phyloP scores from a whole-genome alignment of 2,888 invertebrate species.

The Cephus spinipes region DNA sequence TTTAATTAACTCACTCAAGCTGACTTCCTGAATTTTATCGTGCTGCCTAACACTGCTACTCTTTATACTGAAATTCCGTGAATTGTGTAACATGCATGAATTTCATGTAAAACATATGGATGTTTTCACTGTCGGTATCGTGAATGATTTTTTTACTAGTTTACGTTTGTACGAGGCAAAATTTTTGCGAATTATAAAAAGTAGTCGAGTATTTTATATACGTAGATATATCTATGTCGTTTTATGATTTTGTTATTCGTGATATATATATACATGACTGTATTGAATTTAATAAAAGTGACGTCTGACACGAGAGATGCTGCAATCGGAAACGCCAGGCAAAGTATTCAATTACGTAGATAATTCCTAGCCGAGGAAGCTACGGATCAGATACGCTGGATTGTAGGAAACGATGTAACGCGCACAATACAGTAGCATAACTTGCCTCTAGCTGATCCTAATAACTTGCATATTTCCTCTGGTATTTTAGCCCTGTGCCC shows the following conservation, averaged over 20 bases:
- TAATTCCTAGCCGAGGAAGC: neutral
- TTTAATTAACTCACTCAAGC: neutral
- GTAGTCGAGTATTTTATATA: neutral
- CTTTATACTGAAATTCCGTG: neutral
- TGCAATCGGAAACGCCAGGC: neutral
- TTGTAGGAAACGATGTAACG: neutral
- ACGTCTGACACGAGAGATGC: neutral
- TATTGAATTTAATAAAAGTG: neutral
- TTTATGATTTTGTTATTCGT: neutral
- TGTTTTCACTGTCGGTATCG: neutral
- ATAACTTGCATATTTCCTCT: conserved; percentile 4
- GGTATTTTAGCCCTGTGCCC: neutral
- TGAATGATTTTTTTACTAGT: no score
- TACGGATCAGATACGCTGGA: neutral
- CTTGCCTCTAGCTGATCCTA: neutral
- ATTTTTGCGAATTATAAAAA: neutral
- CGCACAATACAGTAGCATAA: neutral
- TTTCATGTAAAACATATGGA: neutral
- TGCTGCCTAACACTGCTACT: neutral
- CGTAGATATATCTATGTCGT: neutral
- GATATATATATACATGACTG: neutral
- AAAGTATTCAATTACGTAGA: neutral
- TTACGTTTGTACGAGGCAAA: neutral
- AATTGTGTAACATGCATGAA: neutral
- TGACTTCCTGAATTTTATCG: neutral